These are phyloP conservation scores for Acleris emargana DNA, from an alignment of 2,888 invertebrate genomes.

Conservation along the genomic window DNA sequence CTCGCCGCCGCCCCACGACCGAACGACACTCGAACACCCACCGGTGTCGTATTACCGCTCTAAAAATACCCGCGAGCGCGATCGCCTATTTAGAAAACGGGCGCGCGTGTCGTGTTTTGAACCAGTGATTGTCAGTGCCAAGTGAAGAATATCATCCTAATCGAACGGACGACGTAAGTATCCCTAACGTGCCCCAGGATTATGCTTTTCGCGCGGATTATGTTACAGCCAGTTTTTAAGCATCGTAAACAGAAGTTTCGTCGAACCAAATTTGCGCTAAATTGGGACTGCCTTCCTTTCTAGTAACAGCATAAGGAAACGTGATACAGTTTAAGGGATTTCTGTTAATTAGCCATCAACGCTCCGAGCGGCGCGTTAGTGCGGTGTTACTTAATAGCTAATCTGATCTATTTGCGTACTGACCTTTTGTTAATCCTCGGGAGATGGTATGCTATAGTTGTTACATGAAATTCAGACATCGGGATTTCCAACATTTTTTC, in stretches of 20 bases:
- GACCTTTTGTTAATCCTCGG: constrained; percentile 22
- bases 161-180: constrained; percentile 70
- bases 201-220: constrained; percentile 49
- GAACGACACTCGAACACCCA: constrained; percentile 72
- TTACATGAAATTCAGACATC: constrained; percentile 2
- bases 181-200: constrained; percentile 46
- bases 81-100: constrained; percentile 82
- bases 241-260: constrained; percentile 79
- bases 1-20: constrained; percentile 68
- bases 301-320: constrained; percentile 58
- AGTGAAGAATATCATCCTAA: constrained; percentile 72
- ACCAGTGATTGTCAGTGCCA: constrained; percentile 83
- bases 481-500: background rate
- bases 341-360: constrained; percentile 12
- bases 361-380: background rate
- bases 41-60: constrained; percentile 82
- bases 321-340: constrained; percentile 49
- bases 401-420: constrained; percentile 33
- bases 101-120: constrained; percentile 79
- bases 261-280: constrained; percentile 74
- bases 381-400: constrained; percentile 19
- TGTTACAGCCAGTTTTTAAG: constrained; percentile 64
- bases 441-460: constrained; percentile 3
- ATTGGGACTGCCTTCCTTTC: constrained; percentile 65
- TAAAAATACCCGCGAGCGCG: constrained; percentile 81